Percentiles rank a stretch among this genome's conserved stretches.
These are phyloP conservation scores for Narcine bancroftii DNA, from an alignment of 2,113 vertebrate species.

Conservation along the genomic window DNA sequence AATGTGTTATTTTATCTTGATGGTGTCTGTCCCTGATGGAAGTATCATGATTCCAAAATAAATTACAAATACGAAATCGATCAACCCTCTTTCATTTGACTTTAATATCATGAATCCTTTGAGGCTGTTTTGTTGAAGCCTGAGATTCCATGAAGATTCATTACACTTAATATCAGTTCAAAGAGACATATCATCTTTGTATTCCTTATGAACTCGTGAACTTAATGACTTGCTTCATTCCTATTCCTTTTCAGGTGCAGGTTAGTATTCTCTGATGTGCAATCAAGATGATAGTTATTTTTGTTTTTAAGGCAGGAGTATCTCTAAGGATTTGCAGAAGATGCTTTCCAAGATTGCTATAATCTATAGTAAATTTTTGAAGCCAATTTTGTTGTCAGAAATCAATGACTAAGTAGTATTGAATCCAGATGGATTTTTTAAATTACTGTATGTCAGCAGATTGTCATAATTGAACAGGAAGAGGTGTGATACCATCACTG, in stretches of 20 bases:
- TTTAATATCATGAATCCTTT: background rate
- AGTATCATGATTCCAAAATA: background rate
- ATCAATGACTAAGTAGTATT: background rate
- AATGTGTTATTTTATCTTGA: background rate
- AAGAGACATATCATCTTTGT: background rate
- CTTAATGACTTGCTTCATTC: background rate
- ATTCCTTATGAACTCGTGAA: background rate
- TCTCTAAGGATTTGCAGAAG: background rate
- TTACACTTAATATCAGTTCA: too few relatives aligned
- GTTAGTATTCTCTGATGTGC: background rate
- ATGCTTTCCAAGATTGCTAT: background rate
- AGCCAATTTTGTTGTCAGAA: background rate
- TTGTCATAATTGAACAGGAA: background rate
- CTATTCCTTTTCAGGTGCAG: background rate
- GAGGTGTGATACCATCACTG: background rate
- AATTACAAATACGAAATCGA: background rate
- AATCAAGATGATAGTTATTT: background rate
- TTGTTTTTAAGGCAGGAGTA: background rate
- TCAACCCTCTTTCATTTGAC: background rate
- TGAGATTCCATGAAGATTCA: background rate
- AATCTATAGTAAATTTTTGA: background rate
- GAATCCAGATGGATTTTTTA: background rate
- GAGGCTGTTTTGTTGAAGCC: background rate
- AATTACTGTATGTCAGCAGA: background rate
- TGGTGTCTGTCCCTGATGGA: background rate